Conservation (phyloP, 2,113 vertebrate species). For the Callopanchax toddi region DNA sequence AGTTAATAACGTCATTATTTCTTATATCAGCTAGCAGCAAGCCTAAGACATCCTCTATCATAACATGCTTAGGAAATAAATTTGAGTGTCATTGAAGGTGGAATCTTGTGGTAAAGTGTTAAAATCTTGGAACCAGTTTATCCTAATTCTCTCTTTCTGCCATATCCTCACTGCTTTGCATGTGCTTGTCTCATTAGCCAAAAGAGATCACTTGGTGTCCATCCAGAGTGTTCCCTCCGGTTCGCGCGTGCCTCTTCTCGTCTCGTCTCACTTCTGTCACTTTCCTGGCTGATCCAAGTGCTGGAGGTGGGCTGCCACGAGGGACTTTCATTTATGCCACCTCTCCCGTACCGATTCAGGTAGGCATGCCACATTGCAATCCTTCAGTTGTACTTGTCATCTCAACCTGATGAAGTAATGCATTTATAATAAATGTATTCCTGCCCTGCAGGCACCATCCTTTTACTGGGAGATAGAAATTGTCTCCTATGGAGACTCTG, state of each 20-base stretch:
- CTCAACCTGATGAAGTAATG: background rate
- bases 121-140: background rate
- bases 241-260: slow-evolving; percentile 98
- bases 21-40: background rate
- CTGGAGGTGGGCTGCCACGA: slow-evolving; percentile 93
- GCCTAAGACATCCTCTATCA: background rate
- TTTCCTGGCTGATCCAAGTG: slow-evolving; percentile 95
- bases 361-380: slow-evolving; percentile 53
- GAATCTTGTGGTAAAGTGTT: background rate
- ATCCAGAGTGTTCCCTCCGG: slow-evolving; percentile 92
- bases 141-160: background rate
- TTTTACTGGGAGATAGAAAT: slow-evolving; percentile 99
- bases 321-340: slow-evolving; percentile 98
- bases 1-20: background rate
- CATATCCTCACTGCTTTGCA: background rate
- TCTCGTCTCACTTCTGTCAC: slow-evolving; percentile 94
- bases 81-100: background rate
- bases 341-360: slow-evolving; percentile 93
- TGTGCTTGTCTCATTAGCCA: slow-evolving; percentile 78
- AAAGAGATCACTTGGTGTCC: slow-evolving; percentile 97
- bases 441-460: slow-evolving; percentile 86
- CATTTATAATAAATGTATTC: background rate
- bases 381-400: background rate
- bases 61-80: background rate
- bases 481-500: slow-evolving; percentile 97